Conservation (phyloP, 2,113 vertebrate genomes). For the Chlorodrepanis virens region DNA sequence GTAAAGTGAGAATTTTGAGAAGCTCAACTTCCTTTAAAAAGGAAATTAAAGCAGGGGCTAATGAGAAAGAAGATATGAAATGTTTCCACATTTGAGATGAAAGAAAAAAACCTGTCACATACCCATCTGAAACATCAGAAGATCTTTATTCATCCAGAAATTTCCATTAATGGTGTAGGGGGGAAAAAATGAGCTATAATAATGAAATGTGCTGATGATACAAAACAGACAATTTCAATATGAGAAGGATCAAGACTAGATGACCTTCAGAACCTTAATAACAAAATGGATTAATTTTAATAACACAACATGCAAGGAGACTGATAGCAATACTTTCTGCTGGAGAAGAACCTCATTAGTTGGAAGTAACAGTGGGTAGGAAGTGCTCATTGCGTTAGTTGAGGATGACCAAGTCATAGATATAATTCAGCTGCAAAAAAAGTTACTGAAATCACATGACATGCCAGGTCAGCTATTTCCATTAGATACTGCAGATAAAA, state of each 20-base stretch:
- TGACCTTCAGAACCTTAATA: constrained; percentile 15
- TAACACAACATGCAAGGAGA: background rate
- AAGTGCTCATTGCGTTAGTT: background rate
- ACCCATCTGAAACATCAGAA: constrained; percentile 39
- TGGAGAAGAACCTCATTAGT: background rate
- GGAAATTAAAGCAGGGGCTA: constrained; percentile 31
- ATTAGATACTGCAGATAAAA: background rate
- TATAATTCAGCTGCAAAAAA: background rate
- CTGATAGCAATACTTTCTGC: background rate
- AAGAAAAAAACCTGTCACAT: background rate
- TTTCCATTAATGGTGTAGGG: background rate
- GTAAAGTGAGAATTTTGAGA: constrained; percentile 29
- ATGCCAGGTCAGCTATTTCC: background rate
- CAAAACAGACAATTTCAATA: constrained; percentile 16
- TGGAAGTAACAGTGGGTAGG: background rate
- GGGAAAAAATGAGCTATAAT: background rate
- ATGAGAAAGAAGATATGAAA: constrained; percentile 7
- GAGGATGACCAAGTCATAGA: background rate
- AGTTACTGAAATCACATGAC: background rate
- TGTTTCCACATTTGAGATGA: constrained; percentile 23
- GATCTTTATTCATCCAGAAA: constrained; percentile 15
- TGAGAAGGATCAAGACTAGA: background rate
- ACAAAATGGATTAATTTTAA: constrained; percentile 20
- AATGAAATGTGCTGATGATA: constrained; percentile 31
- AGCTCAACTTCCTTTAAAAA: constrained; percentile 3